A percentile compares a stretch with the other conserved stretches of the same genome.
Conservation (phyloP, 1,140 invertebrate genomes). For the Laodelphax striatellus region DNA sequence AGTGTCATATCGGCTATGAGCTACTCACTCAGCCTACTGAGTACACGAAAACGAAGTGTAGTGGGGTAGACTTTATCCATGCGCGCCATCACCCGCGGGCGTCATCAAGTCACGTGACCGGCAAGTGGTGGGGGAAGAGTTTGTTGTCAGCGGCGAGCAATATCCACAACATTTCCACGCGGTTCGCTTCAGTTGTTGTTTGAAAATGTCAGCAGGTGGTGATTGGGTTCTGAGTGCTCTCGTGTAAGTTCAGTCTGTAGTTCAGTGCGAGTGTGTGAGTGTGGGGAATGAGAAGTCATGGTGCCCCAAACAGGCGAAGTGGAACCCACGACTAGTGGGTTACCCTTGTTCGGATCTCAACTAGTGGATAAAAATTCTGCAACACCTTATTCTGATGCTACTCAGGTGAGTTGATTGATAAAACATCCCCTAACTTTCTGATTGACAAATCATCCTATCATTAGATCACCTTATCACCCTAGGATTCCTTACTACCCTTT, state of each 20-base stretch:
- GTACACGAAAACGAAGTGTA: too few species aligned
- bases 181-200: background rate
- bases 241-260: slow-evolving; percentile 1
- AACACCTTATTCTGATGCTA: slow-evolving; percentile 93
- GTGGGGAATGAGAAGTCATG: slow-evolving; percentile 29
- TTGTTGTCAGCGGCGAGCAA: background rate
- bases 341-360: slow-evolving; percentile 67
- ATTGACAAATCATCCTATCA: too few species aligned
- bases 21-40: too few species aligned
- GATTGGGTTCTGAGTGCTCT: background rate
- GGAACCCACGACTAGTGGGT: slow-evolving; percentile 32
- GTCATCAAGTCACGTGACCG: background rate
- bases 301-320: slow-evolving; percentile 44
- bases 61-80: too few species aligned
- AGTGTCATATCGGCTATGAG: too few species aligned
- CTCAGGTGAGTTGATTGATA: slow-evolving; percentile 55
- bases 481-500: too few species aligned
- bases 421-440: too few species aligned
- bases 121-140: background rate
- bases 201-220: slow-evolving; percentile 2
- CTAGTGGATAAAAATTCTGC: slow-evolving; percentile 77
- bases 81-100: too few species aligned
- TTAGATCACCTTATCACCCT: too few species aligned
- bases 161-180: slow-evolving; percentile 3
- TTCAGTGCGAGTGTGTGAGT: background rate